Percentiles rank a stretch among this genome's conserved stretches.
These are phyloP conservation scores for Zaprionus bogoriensis DNA, from an alignment of 2,888 invertebrate genomes.

Conservation along the genomic window DNA sequence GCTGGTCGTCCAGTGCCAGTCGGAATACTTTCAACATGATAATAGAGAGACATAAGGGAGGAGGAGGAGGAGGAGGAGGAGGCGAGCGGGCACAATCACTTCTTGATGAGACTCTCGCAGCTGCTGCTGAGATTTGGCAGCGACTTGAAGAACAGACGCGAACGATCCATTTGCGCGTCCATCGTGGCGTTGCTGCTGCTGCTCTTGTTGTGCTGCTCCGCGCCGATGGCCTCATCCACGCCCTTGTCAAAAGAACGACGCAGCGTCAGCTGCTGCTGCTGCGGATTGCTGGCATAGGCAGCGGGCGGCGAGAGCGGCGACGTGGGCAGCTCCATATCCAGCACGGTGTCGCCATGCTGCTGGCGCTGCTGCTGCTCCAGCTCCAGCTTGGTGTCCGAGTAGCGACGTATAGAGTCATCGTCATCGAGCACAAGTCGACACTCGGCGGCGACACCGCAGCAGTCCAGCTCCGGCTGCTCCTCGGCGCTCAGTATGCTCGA, in stretches of 20 bases:
- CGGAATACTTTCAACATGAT: conserved; percentile 41
- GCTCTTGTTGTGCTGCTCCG: not conserved
- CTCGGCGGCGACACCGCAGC: conserved; percentile 64
- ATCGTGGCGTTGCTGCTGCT: conserved; percentile 19
- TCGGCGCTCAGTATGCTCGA: conserved; percentile 77
- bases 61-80: not conserved
- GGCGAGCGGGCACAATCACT: conserved; percentile 45
- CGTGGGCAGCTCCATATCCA: conserved; percentile 77
- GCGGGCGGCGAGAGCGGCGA: conserved; percentile 75
- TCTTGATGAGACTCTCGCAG: conserved; percentile 85
- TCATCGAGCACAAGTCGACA: conserved; percentile 65
- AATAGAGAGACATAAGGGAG: conserved; percentile 15
- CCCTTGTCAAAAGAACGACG: conserved; percentile 79
- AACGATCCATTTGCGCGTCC: conserved; percentile 63
- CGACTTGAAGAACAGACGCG: conserved; percentile 84
- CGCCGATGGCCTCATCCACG: conserved; percentile 48
- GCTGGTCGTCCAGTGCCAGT: conserved; percentile 23
- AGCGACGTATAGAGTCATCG: conserved; percentile 81
- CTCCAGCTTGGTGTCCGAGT: conserved; percentile 82
- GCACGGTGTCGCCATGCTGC: conserved; percentile 65
- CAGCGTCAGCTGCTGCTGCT: conserved; percentile 51
- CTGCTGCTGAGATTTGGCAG: conserved; percentile 89
- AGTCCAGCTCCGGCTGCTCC: conserved; percentile 49
- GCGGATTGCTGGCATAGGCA: conserved; percentile 54
- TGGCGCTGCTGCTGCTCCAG: conserved; percentile 63